Conservation (phyloP, 2,797 vertebrate species). For the Simalia tracyae region DNA sequence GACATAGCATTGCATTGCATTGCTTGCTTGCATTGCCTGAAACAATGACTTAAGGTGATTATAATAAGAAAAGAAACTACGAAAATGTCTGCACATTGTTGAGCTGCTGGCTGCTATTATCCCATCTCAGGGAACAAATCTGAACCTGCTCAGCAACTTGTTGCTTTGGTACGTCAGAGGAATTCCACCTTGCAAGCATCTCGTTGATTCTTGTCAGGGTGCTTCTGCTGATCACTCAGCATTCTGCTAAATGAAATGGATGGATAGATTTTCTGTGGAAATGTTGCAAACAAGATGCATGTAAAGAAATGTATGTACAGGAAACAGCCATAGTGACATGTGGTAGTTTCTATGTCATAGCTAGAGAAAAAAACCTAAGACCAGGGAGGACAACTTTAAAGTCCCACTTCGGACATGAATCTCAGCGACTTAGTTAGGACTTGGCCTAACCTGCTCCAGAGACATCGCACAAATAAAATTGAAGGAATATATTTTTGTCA, state of each 20-base stretch:
- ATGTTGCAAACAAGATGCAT: background rate
- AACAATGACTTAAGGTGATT: too few species aligned
- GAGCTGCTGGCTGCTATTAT: background rate
- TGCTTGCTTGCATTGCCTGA: too few species aligned
- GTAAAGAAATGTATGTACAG: background rate
- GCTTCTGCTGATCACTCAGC: background rate
- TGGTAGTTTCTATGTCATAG: too few species aligned
- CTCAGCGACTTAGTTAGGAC: too few species aligned
- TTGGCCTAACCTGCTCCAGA: too few species aligned
- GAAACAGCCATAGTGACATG: background rate
- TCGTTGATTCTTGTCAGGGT: slow-evolving; percentile 24
- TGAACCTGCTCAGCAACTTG: background rate
- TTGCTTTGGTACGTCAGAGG: background rate
- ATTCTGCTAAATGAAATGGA: background rate
- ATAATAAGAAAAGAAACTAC: background rate
- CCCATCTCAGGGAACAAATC: background rate
- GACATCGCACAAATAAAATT: too few species aligned
- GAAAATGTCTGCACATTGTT: background rate
- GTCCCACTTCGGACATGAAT: too few species aligned
- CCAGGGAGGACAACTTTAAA: too few species aligned
- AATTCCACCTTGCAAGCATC: slow-evolving; percentile 13
- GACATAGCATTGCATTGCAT: background rate
- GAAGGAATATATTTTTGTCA: too few species aligned
- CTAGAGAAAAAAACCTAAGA: too few species aligned
- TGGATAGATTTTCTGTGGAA: background rate